Base-by-base conservation (phyloP, 1,140 invertebrate genomes). In the Lepidurus arcticus region DNA sequence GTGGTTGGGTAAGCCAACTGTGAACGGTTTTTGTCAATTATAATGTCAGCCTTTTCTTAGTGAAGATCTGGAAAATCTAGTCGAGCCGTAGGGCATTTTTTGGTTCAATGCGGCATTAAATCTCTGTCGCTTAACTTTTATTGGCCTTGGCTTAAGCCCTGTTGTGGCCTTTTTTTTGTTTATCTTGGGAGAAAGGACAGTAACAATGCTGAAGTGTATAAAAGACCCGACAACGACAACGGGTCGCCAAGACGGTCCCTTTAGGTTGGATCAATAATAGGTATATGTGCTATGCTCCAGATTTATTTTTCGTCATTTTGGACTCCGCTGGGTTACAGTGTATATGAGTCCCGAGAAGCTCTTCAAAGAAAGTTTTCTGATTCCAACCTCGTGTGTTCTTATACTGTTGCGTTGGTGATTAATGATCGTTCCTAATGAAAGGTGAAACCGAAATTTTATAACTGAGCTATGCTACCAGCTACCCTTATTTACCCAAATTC, bases 191-290 rank as follows among this genome's bases (percentile, higher is more conserved):
- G 53, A 65, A 65, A 13, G 5, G 53, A 65, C 9, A 65, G 53
- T 65, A 65, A 65, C 53, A 13, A 21, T 65, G 21, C 53, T 65
- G 53, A 65, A 16, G 13, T 65, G 1, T 16, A 65, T 65, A 65
- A 65, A 65, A 65, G 53, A n/a, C 53, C n/a, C 21, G 53, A 65
- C 53, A 65, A 65, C 53, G 53, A 65, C 53, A 65, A 65, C 53
- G 16, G 53, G 53, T 65, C 53, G 53, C 53, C 53, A 65, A 65
- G 53, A 65, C 53, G 53, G 53, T 65, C 21, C 16, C 53, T 13
- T 65, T 65, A 65, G n/a, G 53, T 65, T 65, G 53, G 53, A 65
- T 65, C 53, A 65, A 65, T 65, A 65, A 65, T 65, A 65, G 53
- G 53, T 65, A 65, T 65, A 65, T 13, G n/a, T 65, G 21, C 53